Evolutionary conservation across 2,797 vertebrate genomes (phyloP), one percentile per base, ranked within the genome.

Genomic region (Microchirus variegatus): DNA sequence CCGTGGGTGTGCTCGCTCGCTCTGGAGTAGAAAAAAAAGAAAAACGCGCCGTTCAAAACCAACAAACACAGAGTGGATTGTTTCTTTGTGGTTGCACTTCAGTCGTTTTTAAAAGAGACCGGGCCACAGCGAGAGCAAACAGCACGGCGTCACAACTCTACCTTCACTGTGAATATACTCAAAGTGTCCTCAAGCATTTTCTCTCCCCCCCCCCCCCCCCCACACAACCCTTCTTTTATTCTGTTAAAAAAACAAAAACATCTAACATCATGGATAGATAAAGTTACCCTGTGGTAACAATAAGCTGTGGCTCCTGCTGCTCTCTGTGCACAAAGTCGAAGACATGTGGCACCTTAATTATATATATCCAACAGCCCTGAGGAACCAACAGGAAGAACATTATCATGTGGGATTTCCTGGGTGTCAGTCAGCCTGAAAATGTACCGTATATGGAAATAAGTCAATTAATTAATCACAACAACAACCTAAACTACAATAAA

Each of bases 1-100:
- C 18, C 31, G 53, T 59, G 57, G 69, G 72, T 26, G 12, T 22
- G 63, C 66, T 58, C 42, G 63, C 66, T 58, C 42, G 1, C 45
- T 19, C 16, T 53, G 59, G 17, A 65, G 63, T 1, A 64, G 52
- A 44, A 48, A 59, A 22, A 22, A 22, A 22, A 22, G 4, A 31
- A 31, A 31, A 31, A 65, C 50, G 36, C 26, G 35, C 48, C 17
- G 53, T 52, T 72, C 52, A 10, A 38, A 61, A 67, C 45, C 50
- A 19, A 59, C 73, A 66, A 10, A 38, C 40, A 35, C 51, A 51
- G 46, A 19, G 54, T 10, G 18, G 22, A 17, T 7, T 13, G 53
- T 47, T 16, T 59, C 52, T 73, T 51, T 60, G 63, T 63, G 69
- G 18, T 36, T 47, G 17, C 14, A 15, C 59, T 54, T 60, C 16